phyloP scores from a whole-genome alignment of 2,797 vertebrate genomes.

The Channa striata region DNA sequence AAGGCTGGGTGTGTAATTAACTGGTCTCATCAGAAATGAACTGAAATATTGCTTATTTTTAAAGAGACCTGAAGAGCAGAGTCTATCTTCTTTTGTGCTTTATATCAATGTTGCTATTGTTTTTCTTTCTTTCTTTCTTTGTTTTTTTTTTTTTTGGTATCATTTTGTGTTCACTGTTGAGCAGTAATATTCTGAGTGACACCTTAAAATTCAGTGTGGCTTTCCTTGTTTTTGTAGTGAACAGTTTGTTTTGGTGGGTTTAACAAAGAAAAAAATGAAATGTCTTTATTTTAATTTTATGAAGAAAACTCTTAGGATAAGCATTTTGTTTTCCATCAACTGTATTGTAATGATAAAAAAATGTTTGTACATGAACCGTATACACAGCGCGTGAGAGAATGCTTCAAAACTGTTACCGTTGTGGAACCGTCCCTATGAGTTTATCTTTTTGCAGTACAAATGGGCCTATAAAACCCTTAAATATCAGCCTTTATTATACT shows the following conservation, averaged over 20 bases:
- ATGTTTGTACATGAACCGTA: constrained; percentile 77
- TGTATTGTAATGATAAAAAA: constrained; percentile 67
- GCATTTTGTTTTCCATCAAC: constrained; percentile 62
- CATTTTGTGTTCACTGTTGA: constrained; percentile 73
- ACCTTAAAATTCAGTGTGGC: constrained; percentile 63
- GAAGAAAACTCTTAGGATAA: constrained; percentile 55
- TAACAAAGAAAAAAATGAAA: constrained; percentile 30
- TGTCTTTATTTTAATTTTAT: constrained; percentile 67
- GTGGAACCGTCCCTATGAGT: constrained; percentile 39
- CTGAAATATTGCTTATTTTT: constrained; percentile 66
- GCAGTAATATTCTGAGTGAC: constrained; percentile 68
- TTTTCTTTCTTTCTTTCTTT: constrained; percentile 17
- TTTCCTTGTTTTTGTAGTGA: constrained; percentile 61
- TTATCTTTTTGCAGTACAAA: constrained; percentile 50
- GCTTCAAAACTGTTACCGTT: constrained; percentile 72
- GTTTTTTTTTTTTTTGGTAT: constrained; percentile 41
- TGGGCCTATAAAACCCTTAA: constrained; percentile 56
- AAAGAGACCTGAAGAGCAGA: constrained; percentile 63
- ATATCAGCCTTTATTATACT: constrained; percentile 73
- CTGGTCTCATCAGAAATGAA: constrained; percentile 61
- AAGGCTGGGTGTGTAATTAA: constrained; percentile 52
- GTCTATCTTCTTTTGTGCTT: constrained; percentile 78
- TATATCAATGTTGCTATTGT: constrained; percentile 70
- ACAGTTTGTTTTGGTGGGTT: constrained; percentile 47
- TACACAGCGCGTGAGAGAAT: constrained; percentile 59